Evolutionary conservation across 1,140 invertebrate species (phyloP), one percentile per base, ranked within the genome.

Genomic region (Antheraea mylitta): DNA sequence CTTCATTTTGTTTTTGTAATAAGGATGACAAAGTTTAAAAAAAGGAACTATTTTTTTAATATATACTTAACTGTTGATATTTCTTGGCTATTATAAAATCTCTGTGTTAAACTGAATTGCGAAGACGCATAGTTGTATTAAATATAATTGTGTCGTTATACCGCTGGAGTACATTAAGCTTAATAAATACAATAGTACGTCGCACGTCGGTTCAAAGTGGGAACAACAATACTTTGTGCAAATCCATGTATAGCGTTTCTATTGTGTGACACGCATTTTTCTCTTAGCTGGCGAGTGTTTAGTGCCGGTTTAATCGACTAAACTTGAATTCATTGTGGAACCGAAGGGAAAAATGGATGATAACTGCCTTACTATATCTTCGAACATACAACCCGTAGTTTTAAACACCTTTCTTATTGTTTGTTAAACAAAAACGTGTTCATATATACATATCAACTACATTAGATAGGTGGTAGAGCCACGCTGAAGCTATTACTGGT

Each of bases 311-410:
- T 53, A 53, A 53, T 53, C 45, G 45, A 53, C 45, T 53, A 53
- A 53, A 53, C 45, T 53, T n/a, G 45, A n/a, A 53, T 53, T 53
- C 45, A 53, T 53, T 53, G 45, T 53, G 45, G 16, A 53, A 53
- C 45, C 45, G 45, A 11, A 53, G 45, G 45, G 7, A 53, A 53
- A 6, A 53, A 53, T 53, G 1, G 45, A 53, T 16, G 45, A 53
- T 53, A 53, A 53, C 45, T 53, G 16, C 16, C 16, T 53, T 53
- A 6, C 45, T 53, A 53, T 53, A 53, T 53, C 1, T 53, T 53
- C 13, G 1, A 16, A 53, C 16, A 16, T 53, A 2, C 1, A 53
- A 6, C 45, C 4, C 5, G 13, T 13, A n/a, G 45, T 0, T 53
- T 53, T 53, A 16, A 6, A 16, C 11, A 13, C 16, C 16, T 6